Percentiles rank a stretch among this genome's conserved stretches.
These are phyloP conservation scores for Galaxea fascicularis DNA, from an alignment of 92 coral and sea anemone species.

Conservation along the genomic window DNA sequence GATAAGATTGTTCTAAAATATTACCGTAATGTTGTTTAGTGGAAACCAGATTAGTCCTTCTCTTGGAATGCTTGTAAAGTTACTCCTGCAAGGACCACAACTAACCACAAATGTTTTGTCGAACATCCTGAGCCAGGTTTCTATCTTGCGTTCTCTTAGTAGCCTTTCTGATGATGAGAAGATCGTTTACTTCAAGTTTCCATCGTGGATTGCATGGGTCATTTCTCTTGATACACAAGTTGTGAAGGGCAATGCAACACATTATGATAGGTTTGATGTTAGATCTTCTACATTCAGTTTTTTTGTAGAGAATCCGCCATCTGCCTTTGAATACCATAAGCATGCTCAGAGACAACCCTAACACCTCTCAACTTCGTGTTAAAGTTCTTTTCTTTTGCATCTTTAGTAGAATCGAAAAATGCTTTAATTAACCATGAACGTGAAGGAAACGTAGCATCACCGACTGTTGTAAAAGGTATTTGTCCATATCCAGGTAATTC, in stretches of 20 bases:
- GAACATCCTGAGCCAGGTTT: constrained; percentile 36
- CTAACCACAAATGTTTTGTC: constrained; percentile 37
- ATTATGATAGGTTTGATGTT: constrained; percentile 45
- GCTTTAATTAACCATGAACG: constrained; percentile 34
- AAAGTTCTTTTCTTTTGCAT: constrained; percentile 16
- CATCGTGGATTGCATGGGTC: constrained; percentile 59
- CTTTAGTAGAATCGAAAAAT: constrained; percentile 24
- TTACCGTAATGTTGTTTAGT: neutral
- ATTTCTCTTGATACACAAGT: constrained; percentile 48
- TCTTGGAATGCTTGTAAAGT: neutral
- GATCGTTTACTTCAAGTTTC: constrained; percentile 40
- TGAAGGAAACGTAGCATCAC: constrained; percentile 31
- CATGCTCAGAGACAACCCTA: constrained; percentile 55
- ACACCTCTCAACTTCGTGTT: constrained; percentile 40
- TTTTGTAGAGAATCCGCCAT: constrained; percentile 14
- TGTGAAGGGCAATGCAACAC: constrained; percentile 56
- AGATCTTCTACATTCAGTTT: constrained; percentile 40
- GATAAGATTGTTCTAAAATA: neutral
- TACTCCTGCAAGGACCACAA: constrained; percentile 63
- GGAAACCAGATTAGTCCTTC: neutral
- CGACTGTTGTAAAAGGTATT: neutral
- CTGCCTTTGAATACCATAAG: constrained; percentile 51
- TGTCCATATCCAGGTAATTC: neutral
- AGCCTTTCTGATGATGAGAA: constrained; percentile 35
- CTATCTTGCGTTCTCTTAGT: constrained; percentile 45